phyloP scores from a whole-genome alignment of 2,888 invertebrate genomes.

The Chrysolina haemoptera region DNA sequence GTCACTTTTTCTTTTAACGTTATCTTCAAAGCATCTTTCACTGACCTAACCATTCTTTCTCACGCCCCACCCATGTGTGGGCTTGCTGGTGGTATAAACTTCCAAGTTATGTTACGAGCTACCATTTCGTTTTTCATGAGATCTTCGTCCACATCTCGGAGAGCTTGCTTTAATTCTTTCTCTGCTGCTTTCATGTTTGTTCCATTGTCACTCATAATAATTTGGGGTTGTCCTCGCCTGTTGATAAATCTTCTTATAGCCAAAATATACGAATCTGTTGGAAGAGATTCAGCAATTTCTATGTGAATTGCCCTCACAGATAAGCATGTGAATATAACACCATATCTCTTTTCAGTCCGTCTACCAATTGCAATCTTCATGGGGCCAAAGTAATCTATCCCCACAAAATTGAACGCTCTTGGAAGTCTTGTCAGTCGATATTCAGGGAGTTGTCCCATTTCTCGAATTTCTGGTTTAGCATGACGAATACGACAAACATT shows the following conservation, averaged over 20 bases:
- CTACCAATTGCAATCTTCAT: conserved; percentile 1
- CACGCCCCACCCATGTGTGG: conserved; percentile 27
- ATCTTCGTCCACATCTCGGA: background rate
- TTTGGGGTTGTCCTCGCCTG: conserved; percentile 18
- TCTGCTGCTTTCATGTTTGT: conserved; percentile 20
- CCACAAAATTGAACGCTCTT: conserved; percentile 2
- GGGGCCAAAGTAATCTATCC: background rate
- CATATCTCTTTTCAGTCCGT: conserved; percentile 15
- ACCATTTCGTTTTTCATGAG: background rate
- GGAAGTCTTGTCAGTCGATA: background rate
- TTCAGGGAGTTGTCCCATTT: conserved; percentile 16
- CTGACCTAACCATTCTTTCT: conserved; percentile 14
- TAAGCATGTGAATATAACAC: background rate
- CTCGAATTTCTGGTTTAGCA: background rate
- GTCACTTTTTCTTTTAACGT: conserved; percentile 9
- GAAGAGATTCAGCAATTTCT: background rate
- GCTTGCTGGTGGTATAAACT: background rate
- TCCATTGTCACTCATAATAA: conserved; percentile 28
- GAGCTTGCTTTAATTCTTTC: conserved; percentile 25
- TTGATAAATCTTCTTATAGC: conserved; percentile 25
- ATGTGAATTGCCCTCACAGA: conserved; percentile 9
- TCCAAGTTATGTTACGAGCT: background rate
- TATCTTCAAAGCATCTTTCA: conserved; percentile 26
- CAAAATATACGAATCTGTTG: conserved; percentile 15
- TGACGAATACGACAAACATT: conserved; percentile 9